Conservation (phyloP, 2,113 vertebrate genomes). For the Osmerus mordax region DNA sequence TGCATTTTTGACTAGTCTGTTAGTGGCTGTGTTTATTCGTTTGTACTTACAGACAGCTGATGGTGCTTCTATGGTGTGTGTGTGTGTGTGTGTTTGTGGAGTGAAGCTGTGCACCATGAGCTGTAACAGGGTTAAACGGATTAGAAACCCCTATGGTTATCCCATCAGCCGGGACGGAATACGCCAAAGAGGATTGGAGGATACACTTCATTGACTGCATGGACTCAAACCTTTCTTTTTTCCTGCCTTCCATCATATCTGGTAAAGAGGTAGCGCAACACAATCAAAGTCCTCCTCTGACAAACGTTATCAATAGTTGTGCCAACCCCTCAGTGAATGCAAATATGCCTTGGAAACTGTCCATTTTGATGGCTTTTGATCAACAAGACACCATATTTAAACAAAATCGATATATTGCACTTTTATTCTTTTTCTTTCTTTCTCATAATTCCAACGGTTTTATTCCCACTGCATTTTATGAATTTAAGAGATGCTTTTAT, state of each 20-base stretch:
- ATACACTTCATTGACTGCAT: conserved; percentile 26
- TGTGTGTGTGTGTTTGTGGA: conserved; percentile 10
- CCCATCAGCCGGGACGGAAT: conserved; percentile 52
- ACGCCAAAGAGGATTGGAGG: conserved; percentile 42
- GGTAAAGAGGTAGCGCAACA: not conserved
- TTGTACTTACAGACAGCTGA: not conserved
- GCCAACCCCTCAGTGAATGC: too few species aligned
- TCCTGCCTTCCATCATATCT: conserved; percentile 17
- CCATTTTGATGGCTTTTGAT: too few species aligned
- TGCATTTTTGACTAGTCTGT: too few species aligned
- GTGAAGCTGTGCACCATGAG: conserved; percentile 1
- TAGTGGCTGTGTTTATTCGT: not conserved
- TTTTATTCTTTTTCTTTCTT: too few species aligned
- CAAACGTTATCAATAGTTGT: too few species aligned
- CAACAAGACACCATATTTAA: too few species aligned
- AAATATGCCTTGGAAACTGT: too few species aligned
- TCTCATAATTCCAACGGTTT: too few species aligned
- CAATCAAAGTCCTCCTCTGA: too few species aligned
- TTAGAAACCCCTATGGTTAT: conserved; percentile 52
- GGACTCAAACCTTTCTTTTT: not conserved
- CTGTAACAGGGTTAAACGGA: conserved; percentile 53
- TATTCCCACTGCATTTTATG: too few species aligned
- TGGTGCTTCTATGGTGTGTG: not conserved
- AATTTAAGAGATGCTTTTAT: too few species aligned
- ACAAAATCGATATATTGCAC: too few species aligned